Evolutionary conservation across 2,888 invertebrate genomes (phyloP), one percentile per base, ranked within the genome.

Genomic region (Lordiphosa fenestrarum): DNA sequence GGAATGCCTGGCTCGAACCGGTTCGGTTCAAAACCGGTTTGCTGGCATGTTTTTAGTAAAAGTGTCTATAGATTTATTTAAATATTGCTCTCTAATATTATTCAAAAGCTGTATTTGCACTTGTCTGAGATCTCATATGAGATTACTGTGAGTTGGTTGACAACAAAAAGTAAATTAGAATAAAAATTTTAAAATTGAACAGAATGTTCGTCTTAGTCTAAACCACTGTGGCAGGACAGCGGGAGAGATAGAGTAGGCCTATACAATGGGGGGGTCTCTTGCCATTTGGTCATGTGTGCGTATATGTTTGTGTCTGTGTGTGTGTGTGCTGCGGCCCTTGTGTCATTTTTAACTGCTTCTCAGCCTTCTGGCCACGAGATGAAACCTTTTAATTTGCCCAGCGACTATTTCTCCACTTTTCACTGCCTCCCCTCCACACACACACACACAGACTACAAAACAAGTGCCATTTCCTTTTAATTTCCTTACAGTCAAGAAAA

Each of bases 401-500:
- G 63, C 69, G 58, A 9, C 30, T 30, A 44, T 57, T 46, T 36
- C 49, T 58, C 62, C 36, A 25, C 39, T 25, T 49, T 25, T 12
- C 15, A n/a, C 42, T 44, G 19, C 19, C 44, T 7, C 12, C 36
- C 6, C 12, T 6, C 21, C 47, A 13, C 52, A 10, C 23, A 10
- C 33, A 12, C 12, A 10, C 38, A 52, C 25, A 37, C 44, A 13
- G 15, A 12, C 39, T 60, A 41, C 50, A 53, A 66, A 71, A 72
- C 76, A 85, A 82, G 72, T 55, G 61, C 80, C 73, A 84, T 86
- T 82, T 84, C 83, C 78, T 72, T 68, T 84, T 73, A 73, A 82
- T 78, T 82, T 82, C 74, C 83, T 72, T 53, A 40, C 55, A 53
- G 56, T 52, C 51, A 52, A 60, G 23, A 38, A 42, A 12, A 58